Conservation (phyloP, 2,888 invertebrate species). For the Nemapogon koenigi region DNA sequence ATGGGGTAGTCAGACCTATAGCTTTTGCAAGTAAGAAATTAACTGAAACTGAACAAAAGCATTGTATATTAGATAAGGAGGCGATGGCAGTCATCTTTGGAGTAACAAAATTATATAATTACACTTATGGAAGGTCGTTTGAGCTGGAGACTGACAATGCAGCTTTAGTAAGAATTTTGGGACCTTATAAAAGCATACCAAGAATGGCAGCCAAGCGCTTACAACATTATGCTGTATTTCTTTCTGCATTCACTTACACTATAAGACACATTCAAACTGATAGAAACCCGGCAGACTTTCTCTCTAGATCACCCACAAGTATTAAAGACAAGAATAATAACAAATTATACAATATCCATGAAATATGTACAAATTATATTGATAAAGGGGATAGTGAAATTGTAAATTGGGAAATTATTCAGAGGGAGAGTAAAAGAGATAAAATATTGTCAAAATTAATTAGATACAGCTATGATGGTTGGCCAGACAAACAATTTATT, state of each 20-base stretch:
- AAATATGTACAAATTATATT: constrained; percentile 7
- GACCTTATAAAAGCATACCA: constrained; percentile 23
- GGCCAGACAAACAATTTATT: constrained; percentile 11
- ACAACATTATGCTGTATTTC: constrained; percentile 20
- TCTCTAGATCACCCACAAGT: constrained; percentile 11
- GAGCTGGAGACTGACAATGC: constrained; percentile 21
- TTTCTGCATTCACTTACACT: constrained; percentile 16
- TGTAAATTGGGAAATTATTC: constrained; percentile 13
- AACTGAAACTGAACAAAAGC: constrained; percentile 15
- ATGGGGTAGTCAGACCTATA: constrained; percentile 14
- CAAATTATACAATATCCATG: constrained; percentile 6
- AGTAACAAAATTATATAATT: constrained; percentile 20
- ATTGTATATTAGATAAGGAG: constrained; percentile 18
- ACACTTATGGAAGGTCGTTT: constrained; percentile 18
- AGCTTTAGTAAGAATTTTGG: constrained; percentile 22
- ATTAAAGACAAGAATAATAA: constrained; percentile 4
- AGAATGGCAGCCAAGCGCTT: constrained; percentile 23
- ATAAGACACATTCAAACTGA: no score
- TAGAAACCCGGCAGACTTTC: no score
- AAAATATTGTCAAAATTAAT: constrained; percentile 5
- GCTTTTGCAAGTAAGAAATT: constrained; percentile 18
- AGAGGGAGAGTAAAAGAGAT: constrained; percentile 13
- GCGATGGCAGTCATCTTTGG: constrained; percentile 20
- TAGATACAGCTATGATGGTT: constrained; percentile 10
- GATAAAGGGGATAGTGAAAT: no score